Evolutionary conservation across 1,140 invertebrate species (phyloP), one percentile per base, ranked within the genome.

Genomic region (Mercenaria mercenaria): DNA sequence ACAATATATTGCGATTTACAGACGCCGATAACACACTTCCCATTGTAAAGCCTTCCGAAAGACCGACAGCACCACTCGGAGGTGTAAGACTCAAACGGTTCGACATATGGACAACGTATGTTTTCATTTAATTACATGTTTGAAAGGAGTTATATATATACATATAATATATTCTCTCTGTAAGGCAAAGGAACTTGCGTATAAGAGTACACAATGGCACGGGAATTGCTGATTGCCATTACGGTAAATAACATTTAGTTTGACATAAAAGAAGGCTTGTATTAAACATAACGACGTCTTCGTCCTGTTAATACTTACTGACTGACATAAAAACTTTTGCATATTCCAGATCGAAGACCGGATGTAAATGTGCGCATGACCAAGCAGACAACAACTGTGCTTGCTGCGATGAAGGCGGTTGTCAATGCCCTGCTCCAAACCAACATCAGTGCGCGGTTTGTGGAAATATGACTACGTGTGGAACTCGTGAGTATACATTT

Each of bases 401-500:
- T 26, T 77, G 74, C 11, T 77, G 74, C 29, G 74, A 77, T 26
- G 74, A 18, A 29, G 74, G 37, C n/a, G 74, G 41, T 0, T 43
- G 37, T 32, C 74, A 77, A 20, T 77, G 74, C 41, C 41, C 74
- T 6, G 39, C 20, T n/a, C 41, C 41, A 26, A 47, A 43, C 41
- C 41, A 77, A 77, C 10, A 47, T n/a, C 41, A 47, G 37, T 77
- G 74, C n/a, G 47, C n/a, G 18, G 41, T 41, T 47, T 43, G 41
- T 26, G 74, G 47, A 8, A 32, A 77, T 50, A 77, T 39, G 39
- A 29, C 20, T 8, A 77, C 34, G 26, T 77, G 74, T 34, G 74
- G 74, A 47, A 43, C 20, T 43, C n/a, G 74, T 77, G 41, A 77
- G 43, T 47, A n/a, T n/a, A n/a, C n/a, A n/a, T n/a, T n/a, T n/a